Conservation (phyloP, 2,888 invertebrate species). For the Pollenia angustigena region DNA sequence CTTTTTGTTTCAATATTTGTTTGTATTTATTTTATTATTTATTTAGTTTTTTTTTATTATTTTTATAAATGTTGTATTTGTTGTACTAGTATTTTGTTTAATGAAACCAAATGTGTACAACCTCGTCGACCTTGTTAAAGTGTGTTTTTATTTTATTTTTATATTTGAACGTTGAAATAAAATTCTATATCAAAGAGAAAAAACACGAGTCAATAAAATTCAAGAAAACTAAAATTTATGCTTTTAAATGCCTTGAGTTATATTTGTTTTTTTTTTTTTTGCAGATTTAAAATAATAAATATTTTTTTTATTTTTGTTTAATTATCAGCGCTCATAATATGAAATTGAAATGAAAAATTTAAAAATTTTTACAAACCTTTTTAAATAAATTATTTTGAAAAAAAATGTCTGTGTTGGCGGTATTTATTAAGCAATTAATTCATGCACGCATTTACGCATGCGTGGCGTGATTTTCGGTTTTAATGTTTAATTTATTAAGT, state of each 20-base stretch:
- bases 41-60: slow-evolving; percentile 38
- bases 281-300: slow-evolving; percentile 8
- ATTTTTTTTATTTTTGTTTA: slow-evolving; percentile 44
- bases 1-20: slow-evolving; percentile 19
- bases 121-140: slow-evolving; percentile 72
- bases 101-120: slow-evolving; percentile 71
- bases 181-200: slow-evolving; percentile 61
- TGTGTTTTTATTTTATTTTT: slow-evolving; percentile 50
- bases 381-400: slow-evolving; percentile 19
- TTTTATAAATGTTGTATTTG: not conserved
- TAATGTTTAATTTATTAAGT: not conserved
- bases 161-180: slow-evolving; percentile 61
- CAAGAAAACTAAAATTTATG: slow-evolving; percentile 61
- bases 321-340: slow-evolving; percentile 53
- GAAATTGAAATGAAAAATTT: slow-evolving; percentile 26
- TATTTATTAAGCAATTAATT: slow-evolving; percentile 63
- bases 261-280: slow-evolving; percentile 33
- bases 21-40: slow-evolving; percentile 49
- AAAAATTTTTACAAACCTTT: not conserved
- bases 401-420: slow-evolving; percentile 46
- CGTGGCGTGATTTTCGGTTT: slow-evolving; percentile 50
- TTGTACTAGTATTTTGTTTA: slow-evolving; percentile 46
- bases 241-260: slow-evolving; percentile 62
- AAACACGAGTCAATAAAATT: slow-evolving; percentile 59
- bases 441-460: slow-evolving; percentile 66